Evolutionary conservation across 1,140 invertebrate genomes (phyloP), one percentile per base, ranked within the genome.

Genomic region (Pygmarrhopalites habei): DNA sequence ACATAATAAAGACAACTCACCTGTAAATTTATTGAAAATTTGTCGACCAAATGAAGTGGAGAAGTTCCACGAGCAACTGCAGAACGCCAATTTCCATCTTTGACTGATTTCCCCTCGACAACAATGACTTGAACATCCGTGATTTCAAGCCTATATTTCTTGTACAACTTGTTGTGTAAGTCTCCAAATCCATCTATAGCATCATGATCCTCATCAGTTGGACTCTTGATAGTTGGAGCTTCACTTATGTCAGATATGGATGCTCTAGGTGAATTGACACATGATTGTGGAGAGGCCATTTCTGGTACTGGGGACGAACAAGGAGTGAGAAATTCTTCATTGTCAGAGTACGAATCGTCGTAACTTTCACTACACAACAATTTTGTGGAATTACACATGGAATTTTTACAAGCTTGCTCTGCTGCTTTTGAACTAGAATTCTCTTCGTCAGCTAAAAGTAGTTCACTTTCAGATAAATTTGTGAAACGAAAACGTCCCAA

Each of bases 81-180:
- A 72, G 89, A 87, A 69, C 87, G 86, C 88, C 90, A 94, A 75
- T 92, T 90, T 70, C 95, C 92, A 69, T 86, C 86, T 2, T 56
- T 60, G 0, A 19, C 39, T 12, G 53, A 23, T 51, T 66, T 68
- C 15, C 63, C 64, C 29, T 71, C 69, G 5, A 68, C 64, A 30
- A 94, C 86, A 53, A 97, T 75, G 28, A 97, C 84, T 77, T 95
- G 92, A 60, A 95, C 77, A 72, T 94, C 90, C 21, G 85, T 86
- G 30, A 95, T 77, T 72, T 92, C 86, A 5, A 95, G 82, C 1
- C 80, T 82, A 72, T 94, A 95, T 66, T 88, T 82, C 65, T 62
- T 75, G 71, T 58, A 67, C 21, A 66, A 30, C 44, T 71, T 71
- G 1, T 60, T 44, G n/a, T 69, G 59, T 28, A 71, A 35, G 21